Evolutionary conservation across 2,113 vertebrate species (phyloP).

Genomic region (Gymnobelideus leadbeateri): DNA sequence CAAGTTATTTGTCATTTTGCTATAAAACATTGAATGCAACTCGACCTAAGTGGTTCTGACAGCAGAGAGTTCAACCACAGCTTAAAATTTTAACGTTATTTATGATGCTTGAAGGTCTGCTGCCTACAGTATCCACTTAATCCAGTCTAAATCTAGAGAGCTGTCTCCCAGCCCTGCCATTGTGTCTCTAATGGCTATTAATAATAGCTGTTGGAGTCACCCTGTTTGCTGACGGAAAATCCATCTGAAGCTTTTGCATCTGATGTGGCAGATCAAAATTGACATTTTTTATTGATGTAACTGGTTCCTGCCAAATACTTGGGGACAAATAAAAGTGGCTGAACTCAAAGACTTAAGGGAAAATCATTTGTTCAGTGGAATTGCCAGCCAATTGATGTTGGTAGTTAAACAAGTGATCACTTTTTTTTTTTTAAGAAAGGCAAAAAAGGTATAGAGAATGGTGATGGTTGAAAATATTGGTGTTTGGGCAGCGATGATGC

Average conservation of each 20-base stretch:
- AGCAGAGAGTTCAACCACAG: constrained; percentile 73
- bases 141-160: constrained; percentile 72
- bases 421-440: constrained; percentile 55
- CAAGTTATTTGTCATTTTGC: constrained; percentile 80
- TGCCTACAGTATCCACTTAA: constrained; percentile 76
- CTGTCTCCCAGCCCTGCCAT: constrained; percentile 71
- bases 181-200: constrained; percentile 79
- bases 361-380: constrained; percentile 65
- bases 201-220: constrained; percentile 79
- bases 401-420: constrained; percentile 67
- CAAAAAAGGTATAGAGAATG: background rate
- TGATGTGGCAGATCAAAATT: constrained; percentile 82
- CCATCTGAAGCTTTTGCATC: constrained; percentile 77
- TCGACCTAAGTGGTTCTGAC: constrained; percentile 77
- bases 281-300: constrained; percentile 82
- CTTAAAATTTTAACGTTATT: constrained; percentile 79
- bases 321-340: constrained; percentile 80
- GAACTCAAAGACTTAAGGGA: constrained; percentile 65
- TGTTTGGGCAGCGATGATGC: background rate
- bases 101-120: constrained; percentile 75
- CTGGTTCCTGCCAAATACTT: constrained; percentile 78
- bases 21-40: constrained; percentile 65
- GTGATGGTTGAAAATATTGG: constrained; percentile 45
- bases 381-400: constrained; percentile 61
- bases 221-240: constrained; percentile 77